Evolutionary conservation across 1,140 invertebrate species (phyloP), one percentile per base, ranked within the genome.

Genomic region (Helicoverpa armigera): DNA sequence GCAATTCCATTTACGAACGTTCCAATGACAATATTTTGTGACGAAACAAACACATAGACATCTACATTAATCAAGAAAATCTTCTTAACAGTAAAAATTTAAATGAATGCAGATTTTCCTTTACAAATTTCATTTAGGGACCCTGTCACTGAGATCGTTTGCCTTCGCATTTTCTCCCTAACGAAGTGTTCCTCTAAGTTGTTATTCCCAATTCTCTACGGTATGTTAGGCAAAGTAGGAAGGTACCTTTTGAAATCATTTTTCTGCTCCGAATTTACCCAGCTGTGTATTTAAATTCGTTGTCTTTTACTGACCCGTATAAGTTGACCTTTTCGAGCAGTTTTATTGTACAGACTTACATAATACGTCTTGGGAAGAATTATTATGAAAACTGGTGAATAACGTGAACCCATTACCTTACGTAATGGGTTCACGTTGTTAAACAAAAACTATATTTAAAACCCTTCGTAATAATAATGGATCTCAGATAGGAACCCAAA

Each of bases 191-290:
- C 78, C 54, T 74, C 61, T 79, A 82, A 82, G 76, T 54, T 82
- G 77, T 79, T 82, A 82, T 72, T 82, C 63, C 73, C 81, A 82
- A 82, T 79, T 79, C 76, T 72, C 81, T 69, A 79, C 77, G 81
- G 70, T 70, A 79, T 82, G 58, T 82, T 82, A 79, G 81, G 75
- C 77, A 82, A 82, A 79, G 81, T 75, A 79, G 70, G 72, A 76
- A 69, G 74, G 75, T 74, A 79, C 56, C 76, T 79, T 72, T 67
- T 61, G 29, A 74, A 82, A 74, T 79, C 61, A 75, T 74, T 79
- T 79, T 79, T 74, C 35, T 73, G 58, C 51, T 35, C 58, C 51
- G n/a, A 74, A 70, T 79, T 79, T 67, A 77, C 7, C 50, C 7
- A 16, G 12, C 18, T 76, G 14, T 61, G 29, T 76, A 61, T 76